A percentile compares a stretch with the other conserved stretches of the same genome.
Conservation (phyloP, 1,140 invertebrate species). For the Nymphalis io region DNA sequence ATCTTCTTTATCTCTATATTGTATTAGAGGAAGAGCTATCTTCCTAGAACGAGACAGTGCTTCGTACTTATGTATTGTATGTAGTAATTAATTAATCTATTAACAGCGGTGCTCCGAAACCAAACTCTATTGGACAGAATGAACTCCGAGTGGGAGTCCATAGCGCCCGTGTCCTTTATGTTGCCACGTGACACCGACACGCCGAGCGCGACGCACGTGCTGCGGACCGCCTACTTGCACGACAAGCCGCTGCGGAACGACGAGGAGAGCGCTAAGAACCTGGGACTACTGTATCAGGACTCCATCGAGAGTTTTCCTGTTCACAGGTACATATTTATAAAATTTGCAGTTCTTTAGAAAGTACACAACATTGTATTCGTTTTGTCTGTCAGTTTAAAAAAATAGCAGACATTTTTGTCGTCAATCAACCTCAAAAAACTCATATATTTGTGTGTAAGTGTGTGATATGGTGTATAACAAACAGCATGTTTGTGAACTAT, state of each 20-base stretch:
- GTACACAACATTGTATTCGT: no score
- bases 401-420: no score
- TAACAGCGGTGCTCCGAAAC: slow-evolving; percentile 11
- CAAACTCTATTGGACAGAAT: slow-evolving; percentile 14
- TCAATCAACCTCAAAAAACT: no score
- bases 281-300: slow-evolving; percentile 8
- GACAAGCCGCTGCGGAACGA: slow-evolving; percentile 10
- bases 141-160: slow-evolving; percentile 26
- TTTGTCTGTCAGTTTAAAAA: no score
- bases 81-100: background rate
- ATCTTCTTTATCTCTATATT: no score
- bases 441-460: no score
- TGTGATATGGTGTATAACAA: no score
- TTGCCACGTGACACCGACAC: slow-evolving; percentile 9
- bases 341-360: no score
- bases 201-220: background rate
- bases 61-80: no score
- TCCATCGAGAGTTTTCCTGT: slow-evolving; percentile 2
- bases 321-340: background rate
- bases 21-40: no score
- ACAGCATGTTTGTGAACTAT: no score
- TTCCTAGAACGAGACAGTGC: no score
- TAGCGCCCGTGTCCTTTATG: slow-evolving; percentile 23
- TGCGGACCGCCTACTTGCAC: background rate
- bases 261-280: slow-evolving; percentile 9